phyloP scores from a whole-genome alignment of 2,888 invertebrate species.

The Labia minor region DNA sequence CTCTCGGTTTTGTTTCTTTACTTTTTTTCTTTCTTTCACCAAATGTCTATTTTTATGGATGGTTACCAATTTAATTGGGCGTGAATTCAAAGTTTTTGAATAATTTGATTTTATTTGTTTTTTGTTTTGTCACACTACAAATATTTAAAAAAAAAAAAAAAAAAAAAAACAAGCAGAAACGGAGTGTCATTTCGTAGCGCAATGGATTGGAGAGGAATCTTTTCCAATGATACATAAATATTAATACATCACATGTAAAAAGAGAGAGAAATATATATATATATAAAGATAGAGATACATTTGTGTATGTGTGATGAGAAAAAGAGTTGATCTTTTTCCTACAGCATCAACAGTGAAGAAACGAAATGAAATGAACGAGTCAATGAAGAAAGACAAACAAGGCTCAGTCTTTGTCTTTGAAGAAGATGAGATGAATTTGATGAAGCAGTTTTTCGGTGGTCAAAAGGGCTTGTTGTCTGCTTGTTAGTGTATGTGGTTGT shows the following conservation, averaged over 20 bases:
- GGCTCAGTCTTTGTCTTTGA: neutral
- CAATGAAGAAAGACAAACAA: neutral
- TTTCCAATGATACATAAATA: no score
- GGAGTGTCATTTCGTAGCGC: no score
- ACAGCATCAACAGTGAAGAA: neutral
- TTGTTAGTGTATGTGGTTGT: neutral
- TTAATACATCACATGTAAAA: no score
- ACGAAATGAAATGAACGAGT: no score
- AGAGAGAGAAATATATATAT: no score
- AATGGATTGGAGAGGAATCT: no score
- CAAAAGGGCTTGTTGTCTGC: slow-evolving; percentile 8
- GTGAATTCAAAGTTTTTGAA: neutral
- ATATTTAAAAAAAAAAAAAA: neutral
- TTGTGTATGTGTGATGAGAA: neutral
- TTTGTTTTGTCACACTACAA: neutral
- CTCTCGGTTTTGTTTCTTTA: no score
- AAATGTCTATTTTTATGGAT: neutral
- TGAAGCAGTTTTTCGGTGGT: slow-evolving; percentile 13
- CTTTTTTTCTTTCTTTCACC: no score
- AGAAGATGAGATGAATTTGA: neutral
- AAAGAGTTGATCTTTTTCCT: slow-evolving; percentile 8
- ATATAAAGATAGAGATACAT: no score
- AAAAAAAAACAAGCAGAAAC: neutral
- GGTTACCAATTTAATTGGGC: neutral
- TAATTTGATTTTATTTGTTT: neutral